Conservation (phyloP, 2,797 vertebrate species). For the Eulemur rubriventer region DNA sequence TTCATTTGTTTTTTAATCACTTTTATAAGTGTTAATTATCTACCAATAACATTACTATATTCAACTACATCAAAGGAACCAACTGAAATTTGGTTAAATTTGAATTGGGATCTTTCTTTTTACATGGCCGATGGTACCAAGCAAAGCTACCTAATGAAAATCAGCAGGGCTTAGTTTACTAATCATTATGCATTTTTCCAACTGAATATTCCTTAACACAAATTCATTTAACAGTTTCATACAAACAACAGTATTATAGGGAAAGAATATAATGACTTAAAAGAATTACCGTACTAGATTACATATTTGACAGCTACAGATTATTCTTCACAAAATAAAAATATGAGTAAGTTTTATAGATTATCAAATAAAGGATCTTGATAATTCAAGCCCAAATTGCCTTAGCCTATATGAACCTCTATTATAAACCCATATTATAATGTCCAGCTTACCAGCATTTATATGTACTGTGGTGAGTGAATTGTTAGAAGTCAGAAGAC, state of each 20-base stretch:
- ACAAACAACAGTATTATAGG: neutral
- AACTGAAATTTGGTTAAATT: neutral
- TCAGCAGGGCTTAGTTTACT: neutral
- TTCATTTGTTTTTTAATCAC: constrained; percentile 26
- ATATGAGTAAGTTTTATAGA: neutral
- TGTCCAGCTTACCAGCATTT: neutral
- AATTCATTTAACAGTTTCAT: constrained; percentile 19
- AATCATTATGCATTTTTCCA: constrained; percentile 30
- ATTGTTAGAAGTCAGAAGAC: neutral
- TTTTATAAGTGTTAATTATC: constrained; percentile 46
- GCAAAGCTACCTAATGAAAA: neutral
- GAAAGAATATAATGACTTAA: constrained; percentile 12
- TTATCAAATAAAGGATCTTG: neutral
- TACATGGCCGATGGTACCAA: neutral
- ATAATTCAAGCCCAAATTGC: neutral
- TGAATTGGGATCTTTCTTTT: neutral
- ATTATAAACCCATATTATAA: neutral
- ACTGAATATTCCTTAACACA: neutral
- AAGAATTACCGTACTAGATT: neutral
- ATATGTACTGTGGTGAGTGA: neutral
- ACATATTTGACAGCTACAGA: neutral
- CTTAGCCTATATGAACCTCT: neutral
- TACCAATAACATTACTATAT: neutral
- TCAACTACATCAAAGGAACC: neutral
- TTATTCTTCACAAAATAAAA: constrained; percentile 36